Evolutionary conservation across 1,140 invertebrate species (phyloP), one percentile per base, ranked within the genome.

Genomic region (Platyura marginata): DNA sequence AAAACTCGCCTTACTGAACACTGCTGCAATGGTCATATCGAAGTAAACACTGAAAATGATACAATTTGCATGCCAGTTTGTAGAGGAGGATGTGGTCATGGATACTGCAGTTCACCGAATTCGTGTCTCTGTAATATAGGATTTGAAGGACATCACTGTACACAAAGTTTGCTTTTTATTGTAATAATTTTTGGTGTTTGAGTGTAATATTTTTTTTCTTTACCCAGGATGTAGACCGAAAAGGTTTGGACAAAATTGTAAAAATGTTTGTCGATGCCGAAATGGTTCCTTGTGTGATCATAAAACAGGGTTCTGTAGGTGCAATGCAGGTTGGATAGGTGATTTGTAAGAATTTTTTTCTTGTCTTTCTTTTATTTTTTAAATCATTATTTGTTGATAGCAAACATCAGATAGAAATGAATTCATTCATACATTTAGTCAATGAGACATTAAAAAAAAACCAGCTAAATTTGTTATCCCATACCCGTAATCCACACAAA

Each of bases 1-100:
- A 48, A 29, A 52, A 52, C 25, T 61, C 56, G 36, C 48, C 58
- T 13, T 55, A 40, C 29, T 3, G 4, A 40, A 10, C 60, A 58
- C 44, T 55, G 52, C 10, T 62, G 59, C 40, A 51, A 59, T 44
- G 48, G 44, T 21, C 54, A 58, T 1, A 54, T 51, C 35, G 41
- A 41, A 18, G 39, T 49, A 18, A 54, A 56, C 36, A 43, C 5
- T 6, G 5, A 46, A 0, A 45, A 52, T 21, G 51, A 51, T 16
- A 49, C 49, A 43, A 57, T 53, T 36, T 62, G 59, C 33, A 37
- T 49, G 6, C 55, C 58, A 9, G 41, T 50, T 23, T 62, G 59
- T 48, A 47, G 44, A 9, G 53, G 50, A 10, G 56, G 55, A n/a
- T 62, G 59, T 47, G 6, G 6, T 13, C 19, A 41, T 32, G 40